phyloP scores from a whole-genome alignment of 2,888 invertebrate genomes.

The Odiellus spinosus region DNA sequence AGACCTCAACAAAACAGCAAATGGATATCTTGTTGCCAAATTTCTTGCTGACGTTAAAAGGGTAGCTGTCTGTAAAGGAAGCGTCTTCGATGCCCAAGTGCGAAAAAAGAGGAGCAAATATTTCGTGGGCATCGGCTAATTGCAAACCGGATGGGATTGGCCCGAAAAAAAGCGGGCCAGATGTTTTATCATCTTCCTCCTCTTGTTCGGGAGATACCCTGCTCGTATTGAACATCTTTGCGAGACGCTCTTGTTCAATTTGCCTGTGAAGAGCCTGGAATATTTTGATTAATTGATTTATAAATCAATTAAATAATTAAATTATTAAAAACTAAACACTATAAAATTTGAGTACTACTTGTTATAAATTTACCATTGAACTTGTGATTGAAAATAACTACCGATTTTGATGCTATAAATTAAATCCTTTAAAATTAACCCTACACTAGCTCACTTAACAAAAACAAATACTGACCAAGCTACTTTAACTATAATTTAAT shows the following conservation, averaged over 20 bases:
- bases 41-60: slow-evolving; percentile 45
- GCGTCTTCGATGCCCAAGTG: slow-evolving; percentile 68
- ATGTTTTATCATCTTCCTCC: slow-evolving; percentile 13
- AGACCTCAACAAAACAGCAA: slow-evolving; percentile 59
- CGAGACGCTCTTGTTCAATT: slow-evolving; percentile 14
- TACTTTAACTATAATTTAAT: too few relatives aligned
- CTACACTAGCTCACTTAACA: too few relatives aligned
- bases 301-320: background rate
- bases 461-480: too few relatives aligned
- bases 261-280: background rate
- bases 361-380: too few relatives aligned
- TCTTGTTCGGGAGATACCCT: slow-evolving; percentile 27
- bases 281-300: too few relatives aligned
- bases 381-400: too few relatives aligned
- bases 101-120: slow-evolving; percentile 77
- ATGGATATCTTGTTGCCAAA: slow-evolving; percentile 55
- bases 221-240: slow-evolving; percentile 26
- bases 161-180: slow-evolving; percentile 20
- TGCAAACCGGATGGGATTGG: slow-evolving; percentile 25
- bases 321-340: too few relatives aligned
- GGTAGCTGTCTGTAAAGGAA: slow-evolving; percentile 25
- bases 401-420: too few relatives aligned
- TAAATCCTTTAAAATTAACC: too few relatives aligned
- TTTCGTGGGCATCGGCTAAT: slow-evolving; percentile 77
- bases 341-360: too few relatives aligned